Evolutionary conservation across 2,888 invertebrate species (phyloP), one percentile per base, ranked within the genome.

Genomic region (Acleris holmiana): DNA sequence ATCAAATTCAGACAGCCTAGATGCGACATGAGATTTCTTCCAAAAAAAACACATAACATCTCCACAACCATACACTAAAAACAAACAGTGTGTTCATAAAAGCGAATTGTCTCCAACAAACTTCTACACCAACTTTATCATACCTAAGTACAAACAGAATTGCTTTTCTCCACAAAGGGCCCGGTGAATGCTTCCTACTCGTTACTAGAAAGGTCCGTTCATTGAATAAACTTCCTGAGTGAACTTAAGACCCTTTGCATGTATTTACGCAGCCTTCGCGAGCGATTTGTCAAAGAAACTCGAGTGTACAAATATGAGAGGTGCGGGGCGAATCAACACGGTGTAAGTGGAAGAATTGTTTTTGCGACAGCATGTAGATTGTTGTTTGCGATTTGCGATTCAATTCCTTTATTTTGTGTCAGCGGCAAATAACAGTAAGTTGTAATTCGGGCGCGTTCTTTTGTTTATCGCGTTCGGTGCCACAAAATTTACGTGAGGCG

Each of bases 221-320:
- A 73, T 76, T 76, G 73, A 79, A 73, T 75, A 78, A 80, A 79
- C 75, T 79, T 75, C 68, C 67, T 69, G 59, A 55, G 58, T 50
- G 53, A 65, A 68, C 56, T 62, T 57, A 53, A 48, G 48, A 48
- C 60, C 64, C 64, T 67, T 65, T 65, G 62, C 64, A 66, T 61
- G 49, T 82, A 73, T 85, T 86, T 83, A 75, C 80, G 69, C 73
- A 80, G 70, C 73, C 74, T 76, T 83, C 78, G 79, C 75, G 77
- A 73, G 73, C 79, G 82, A 85, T 82, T 84, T 84, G 80, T 84
- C 85, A 86, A 86, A 85, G 86, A 84, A 80, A 76, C 73, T 70
- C 69, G 74, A 68, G 72, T 71, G 69, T 67, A 69, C 80, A 84
- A 84, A 82, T 73, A 82, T 73, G 69, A 69, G 70, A 73, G 67